Evolutionary conservation across 2,113 vertebrate genomes (phyloP).

Genomic region (Neodontobutis hainanensis): DNA sequence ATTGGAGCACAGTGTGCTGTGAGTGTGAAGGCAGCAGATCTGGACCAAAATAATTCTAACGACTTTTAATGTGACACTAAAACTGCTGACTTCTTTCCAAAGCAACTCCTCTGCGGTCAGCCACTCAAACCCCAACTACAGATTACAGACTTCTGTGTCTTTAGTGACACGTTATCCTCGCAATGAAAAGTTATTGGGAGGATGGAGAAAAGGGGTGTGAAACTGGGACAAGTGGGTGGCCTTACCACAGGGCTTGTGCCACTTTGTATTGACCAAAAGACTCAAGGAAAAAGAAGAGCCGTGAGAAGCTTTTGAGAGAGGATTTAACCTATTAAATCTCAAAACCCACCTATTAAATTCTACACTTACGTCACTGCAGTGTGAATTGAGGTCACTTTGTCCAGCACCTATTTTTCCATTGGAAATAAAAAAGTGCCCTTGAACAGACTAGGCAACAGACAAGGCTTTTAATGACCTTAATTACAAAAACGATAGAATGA

Average conservation of each 20-base stretch:
- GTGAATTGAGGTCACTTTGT: conserved; percentile 20
- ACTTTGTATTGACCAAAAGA: conserved; percentile 41
- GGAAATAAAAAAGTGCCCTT: conserved; percentile 16
- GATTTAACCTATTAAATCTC: conserved; percentile 15
- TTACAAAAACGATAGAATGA: conserved; percentile 40
- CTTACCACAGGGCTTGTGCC: conserved; percentile 44
- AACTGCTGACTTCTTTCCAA: conserved; percentile 36
- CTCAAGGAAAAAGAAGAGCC: conserved; percentile 22
- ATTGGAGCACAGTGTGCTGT: conserved; percentile 14
- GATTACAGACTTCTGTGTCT: conserved; percentile 23
- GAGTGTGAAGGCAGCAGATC: conserved; percentile 15
- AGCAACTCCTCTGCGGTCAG: conserved; percentile 19
- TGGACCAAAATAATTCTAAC: conserved; percentile 13
- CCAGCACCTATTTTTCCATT: conserved; percentile 3
- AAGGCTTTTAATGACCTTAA: conserved; percentile 43
- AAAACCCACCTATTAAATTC: conserved; percentile 8
- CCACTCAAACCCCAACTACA: conserved; percentile 25
- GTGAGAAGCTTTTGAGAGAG: conserved; percentile 4
- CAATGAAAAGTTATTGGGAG: conserved; percentile 21
- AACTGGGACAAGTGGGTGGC: conserved; percentile 57
- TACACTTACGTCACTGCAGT: neutral
- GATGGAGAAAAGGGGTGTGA: conserved; percentile 30
- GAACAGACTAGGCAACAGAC: conserved; percentile 17
- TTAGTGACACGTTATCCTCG: conserved; percentile 29
- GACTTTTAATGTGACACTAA: conserved; percentile 35